These are phyloP conservation scores for Glandiceps talaboti DNA, from an alignment of 53 echinoderm and acorn worm species.

Conservation along the genomic window DNA sequence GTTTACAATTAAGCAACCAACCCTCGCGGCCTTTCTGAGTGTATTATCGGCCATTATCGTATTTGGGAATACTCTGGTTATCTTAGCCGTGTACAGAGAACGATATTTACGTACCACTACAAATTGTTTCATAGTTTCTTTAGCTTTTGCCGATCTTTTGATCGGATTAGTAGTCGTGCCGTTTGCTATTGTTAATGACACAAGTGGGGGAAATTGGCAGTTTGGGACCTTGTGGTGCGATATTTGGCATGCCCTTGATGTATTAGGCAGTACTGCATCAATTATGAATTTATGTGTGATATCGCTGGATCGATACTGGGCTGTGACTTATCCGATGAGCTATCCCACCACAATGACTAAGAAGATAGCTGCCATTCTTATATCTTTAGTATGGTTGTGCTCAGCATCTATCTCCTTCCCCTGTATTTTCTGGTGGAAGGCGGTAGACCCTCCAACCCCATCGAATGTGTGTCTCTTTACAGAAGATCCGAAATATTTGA, in stretches of 20 bases:
- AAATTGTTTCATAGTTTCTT: constrained; percentile 64
- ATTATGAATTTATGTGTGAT: constrained; percentile 69
- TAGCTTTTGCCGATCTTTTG: constrained; percentile 67
- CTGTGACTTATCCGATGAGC: constrained; percentile 59
- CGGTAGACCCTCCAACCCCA: constrained; percentile 47
- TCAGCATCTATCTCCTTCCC: constrained; percentile 76
- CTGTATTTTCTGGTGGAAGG: constrained; percentile 62
- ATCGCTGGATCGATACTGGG: constrained; percentile 75
- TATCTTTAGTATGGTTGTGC: constrained; percentile 54
- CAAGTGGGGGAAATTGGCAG: constrained; percentile 49
- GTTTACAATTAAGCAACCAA: background rate
- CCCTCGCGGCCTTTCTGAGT: constrained; percentile 2
- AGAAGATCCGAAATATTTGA: constrained; percentile 43
- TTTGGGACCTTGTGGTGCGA: constrained; percentile 46
- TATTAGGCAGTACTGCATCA: constrained; percentile 62
- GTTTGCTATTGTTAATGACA: constrained; percentile 44
- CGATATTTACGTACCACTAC: constrained; percentile 43
- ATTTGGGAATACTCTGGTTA: constrained; percentile 66
- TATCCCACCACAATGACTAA: constrained; percentile 57
- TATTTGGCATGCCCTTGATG: constrained; percentile 72
- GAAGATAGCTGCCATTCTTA: constrained; percentile 41
- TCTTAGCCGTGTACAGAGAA: constrained; percentile 57
- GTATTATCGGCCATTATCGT: constrained; percentile 26
- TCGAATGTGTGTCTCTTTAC: constrained; percentile 50
- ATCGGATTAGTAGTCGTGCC: constrained; percentile 66